Evolutionary conservation across 2,113 vertebrate genomes (phyloP), one percentile per base, ranked within the genome.

Genomic region (Scortum barcoo): DNA sequence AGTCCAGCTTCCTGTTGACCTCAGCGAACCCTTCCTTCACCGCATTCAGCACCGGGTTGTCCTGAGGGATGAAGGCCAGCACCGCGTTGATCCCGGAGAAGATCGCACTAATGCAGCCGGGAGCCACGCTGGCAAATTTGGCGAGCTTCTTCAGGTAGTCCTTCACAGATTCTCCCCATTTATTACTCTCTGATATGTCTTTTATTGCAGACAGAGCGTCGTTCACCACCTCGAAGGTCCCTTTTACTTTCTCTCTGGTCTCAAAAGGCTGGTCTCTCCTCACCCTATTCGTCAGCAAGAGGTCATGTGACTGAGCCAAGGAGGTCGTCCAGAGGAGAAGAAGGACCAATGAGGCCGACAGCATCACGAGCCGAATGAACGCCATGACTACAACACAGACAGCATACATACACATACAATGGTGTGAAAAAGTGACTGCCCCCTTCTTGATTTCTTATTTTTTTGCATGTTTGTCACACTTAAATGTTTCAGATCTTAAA

Each of bases 1-100:
- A 3, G 65, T 82, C 80, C 65, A 76, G n/a, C 30, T 76, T 82
- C 38, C 24, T 61, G 1, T 81, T 62, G 3, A 75, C 33, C 46
- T 81, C 0, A 16, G 13, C 0, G 36, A 81, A 69, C 7, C n/a
- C 69, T 26, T 38, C 4, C 22, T 0, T 66, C 20, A 80, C 9
- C 12, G 19, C 42, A 0, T 2, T 38, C 38, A 65, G 26, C n/a
- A 67, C 7, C 0, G 16, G 51, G 30, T 75, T 4, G 0, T 61
- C 20, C 4, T 51, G 62, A 24, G 71, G 36, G 19, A 53, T 17
- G 0, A 75, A 81, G 0, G 0, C 9, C 30, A 74, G n/a, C 8
- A 22, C 19, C 62, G 58, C 0, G 5, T n/a, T 74, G 30, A 81
- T 1, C 1, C 24, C 0, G 5, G 62, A 9, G 1, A 7, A 5